Evolutionary conservation across 2,888 invertebrate genomes (phyloP).

Genomic region (Allacma fusca): DNA sequence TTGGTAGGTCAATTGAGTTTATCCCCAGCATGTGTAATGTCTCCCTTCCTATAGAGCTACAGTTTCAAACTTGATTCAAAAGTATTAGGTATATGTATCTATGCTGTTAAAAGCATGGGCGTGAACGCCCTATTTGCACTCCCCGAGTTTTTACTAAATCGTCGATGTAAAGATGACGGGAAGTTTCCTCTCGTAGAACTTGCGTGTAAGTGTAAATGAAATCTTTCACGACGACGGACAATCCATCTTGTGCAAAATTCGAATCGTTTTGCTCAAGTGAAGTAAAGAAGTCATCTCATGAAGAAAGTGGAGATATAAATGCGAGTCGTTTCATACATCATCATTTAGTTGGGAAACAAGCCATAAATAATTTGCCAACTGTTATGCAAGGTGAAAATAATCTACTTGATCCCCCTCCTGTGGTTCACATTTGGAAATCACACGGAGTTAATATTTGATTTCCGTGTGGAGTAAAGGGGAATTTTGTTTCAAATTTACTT

Average conservation of each 20-base stretch:
- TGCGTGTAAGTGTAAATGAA: not conserved
- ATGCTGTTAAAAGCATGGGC: not conserved
- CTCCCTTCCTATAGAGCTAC: not conserved
- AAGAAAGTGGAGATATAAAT: too few relatives aligned
- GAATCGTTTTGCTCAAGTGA: not conserved
- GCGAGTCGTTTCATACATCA: not conserved
- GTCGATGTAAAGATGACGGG: not conserved
- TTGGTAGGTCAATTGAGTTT: not conserved
- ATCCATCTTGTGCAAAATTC: not conserved
- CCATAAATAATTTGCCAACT: not conserved
- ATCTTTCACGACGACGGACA: not conserved
- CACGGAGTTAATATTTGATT: too few relatives aligned
- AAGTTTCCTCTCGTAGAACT: not conserved
- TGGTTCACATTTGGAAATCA: too few relatives aligned
- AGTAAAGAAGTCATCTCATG: too few relatives aligned
- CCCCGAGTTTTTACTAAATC: not conserved
- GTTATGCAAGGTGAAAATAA: not conserved
- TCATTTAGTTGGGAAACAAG: conserved; percentile 7
- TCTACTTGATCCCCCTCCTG: too few relatives aligned
- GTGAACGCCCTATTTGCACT: not conserved
- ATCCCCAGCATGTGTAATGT: not conserved
- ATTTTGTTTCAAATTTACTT: too few relatives aligned
- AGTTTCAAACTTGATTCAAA: not conserved
- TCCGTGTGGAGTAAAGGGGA: too few relatives aligned
- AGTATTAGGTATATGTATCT: not conserved